Evolutionary conservation across 2,113 vertebrate genomes (phyloP).

Genomic region (Sisor rabdophorus): DNA sequence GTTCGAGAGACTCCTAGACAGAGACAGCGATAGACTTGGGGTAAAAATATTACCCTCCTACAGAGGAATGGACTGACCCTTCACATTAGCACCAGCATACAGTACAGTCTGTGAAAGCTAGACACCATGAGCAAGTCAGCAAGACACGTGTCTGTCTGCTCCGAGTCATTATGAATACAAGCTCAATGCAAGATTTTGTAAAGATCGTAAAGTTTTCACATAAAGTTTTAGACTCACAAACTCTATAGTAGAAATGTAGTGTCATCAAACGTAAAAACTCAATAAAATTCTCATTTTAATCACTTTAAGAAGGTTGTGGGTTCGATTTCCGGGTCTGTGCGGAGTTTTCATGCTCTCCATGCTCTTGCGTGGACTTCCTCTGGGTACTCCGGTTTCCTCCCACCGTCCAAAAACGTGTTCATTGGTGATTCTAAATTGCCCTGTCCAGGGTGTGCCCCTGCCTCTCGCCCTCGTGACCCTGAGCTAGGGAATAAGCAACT

Average conservation of each 20-base stretch:
- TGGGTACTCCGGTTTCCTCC: too few species aligned
- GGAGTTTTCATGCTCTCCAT: too few species aligned
- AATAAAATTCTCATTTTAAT: background rate
- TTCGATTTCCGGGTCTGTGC: too few species aligned
- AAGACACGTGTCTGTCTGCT: conserved; percentile 20
- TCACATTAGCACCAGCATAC: conserved; percentile 22
- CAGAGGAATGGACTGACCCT: conserved; percentile 35
- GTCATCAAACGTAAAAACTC: background rate
- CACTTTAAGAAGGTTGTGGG: too few species aligned
- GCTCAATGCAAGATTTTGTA: background rate
- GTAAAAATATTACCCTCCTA: conserved; percentile 16
- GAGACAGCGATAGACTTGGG: background rate
- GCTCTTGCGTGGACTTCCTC: too few species aligned
- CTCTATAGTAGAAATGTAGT: background rate
- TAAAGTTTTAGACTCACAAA: background rate
- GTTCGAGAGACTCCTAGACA: background rate
- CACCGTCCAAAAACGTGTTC: too few species aligned
- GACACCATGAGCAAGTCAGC: conserved; percentile 17
- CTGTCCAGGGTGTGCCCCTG: too few species aligned
- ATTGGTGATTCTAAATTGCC: too few species aligned
- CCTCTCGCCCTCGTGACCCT: too few species aligned
- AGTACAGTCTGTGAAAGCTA: conserved; percentile 33
- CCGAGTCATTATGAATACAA: background rate
- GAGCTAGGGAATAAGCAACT: too few species aligned
- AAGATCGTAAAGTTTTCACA: too few species aligned